Conservation (phyloP, 2,797 vertebrate species). For the Cyprinodon diabolis region DNA sequence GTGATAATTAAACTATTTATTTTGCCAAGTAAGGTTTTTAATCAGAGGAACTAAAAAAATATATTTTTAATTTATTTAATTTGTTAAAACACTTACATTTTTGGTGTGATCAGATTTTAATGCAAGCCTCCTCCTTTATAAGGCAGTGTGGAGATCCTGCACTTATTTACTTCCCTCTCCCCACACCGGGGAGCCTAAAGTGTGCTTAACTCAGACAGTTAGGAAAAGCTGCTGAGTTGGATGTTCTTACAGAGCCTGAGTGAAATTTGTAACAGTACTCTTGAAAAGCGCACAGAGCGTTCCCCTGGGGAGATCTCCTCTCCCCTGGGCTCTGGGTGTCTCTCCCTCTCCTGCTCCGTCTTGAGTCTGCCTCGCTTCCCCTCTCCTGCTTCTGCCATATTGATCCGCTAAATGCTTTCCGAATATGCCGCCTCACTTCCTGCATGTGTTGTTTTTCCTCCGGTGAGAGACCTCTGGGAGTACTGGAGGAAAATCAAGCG, state of each 20-base stretch:
- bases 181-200: slow-evolving; percentile 25
- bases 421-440: slow-evolving; percentile 74
- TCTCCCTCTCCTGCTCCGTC: slow-evolving; percentile 38
- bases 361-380: slow-evolving; percentile 58
- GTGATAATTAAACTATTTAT: neutral
- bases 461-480: slow-evolving; percentile 67
- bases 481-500: slow-evolving; percentile 68
- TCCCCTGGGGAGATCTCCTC: slow-evolving; percentile 59
- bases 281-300: slow-evolving; percentile 71
- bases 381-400: slow-evolving; percentile 63
- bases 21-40: neutral
- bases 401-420: slow-evolving; percentile 78
- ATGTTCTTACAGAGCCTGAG: slow-evolving; percentile 57
- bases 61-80: neutral
- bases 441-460: slow-evolving; percentile 78
- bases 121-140: slow-evolving; percentile 38
- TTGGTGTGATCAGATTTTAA: slow-evolving; percentile 30
- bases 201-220: slow-evolving; percentile 22
- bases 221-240: slow-evolving; percentile 69
- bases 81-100: neutral
- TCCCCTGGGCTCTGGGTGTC: slow-evolving; percentile 68
- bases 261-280: slow-evolving; percentile 75
- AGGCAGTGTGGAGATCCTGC: slow-evolving; percentile 60
- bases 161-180: slow-evolving; percentile 39
- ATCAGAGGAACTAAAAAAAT: neutral